Evolutionary conservation across 1,140 invertebrate genomes (phyloP), one percentile per base, ranked within the genome.

Genomic region (Elymnias hypermnestra): DNA sequence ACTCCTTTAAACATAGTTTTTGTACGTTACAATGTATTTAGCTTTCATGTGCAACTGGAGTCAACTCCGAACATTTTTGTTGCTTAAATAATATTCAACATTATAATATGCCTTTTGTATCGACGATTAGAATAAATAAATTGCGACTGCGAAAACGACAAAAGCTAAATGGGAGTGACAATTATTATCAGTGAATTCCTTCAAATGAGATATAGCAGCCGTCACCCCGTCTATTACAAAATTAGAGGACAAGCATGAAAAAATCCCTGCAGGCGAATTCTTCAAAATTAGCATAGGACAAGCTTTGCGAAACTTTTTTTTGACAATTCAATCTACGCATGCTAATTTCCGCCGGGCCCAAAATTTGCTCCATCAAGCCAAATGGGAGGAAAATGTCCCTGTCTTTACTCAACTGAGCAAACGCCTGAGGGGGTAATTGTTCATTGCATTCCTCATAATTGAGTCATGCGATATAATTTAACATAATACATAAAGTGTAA

Each of bases 251-350:
- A 10, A n/a, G 36, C n/a, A 19, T 25, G 18, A 23, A 51, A 53
- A 43, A 58, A 49, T 33, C 40, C 40, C 28, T 12, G 4, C 14
- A 12, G 13, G 29, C 13, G 43, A 58, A 50, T 40, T 35, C 26
- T 29, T 33, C 26, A 22, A 25, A 57, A 57, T 54, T 57, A 56
- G 49, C 53, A 59, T 59, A 63, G 57, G 53, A 59, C 60, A 46
- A 41, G 50, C 38, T 52, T 37, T 39, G 41, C 12, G 26, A 53
- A 61, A 65, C 25, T 62, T 59, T 35, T n/a, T n/a, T 37, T 39
- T 51, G 58, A 58, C 62, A 56, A 56, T 62, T 55, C 62, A 65
- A 65, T 65, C 62, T 58, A 62, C 49, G 62, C 58, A 57, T 57
- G 62, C 50, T 58, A 65, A 65, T 65, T 62, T 55, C 22, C 23